Conservation (phyloP, 2,113 vertebrate species). For the Ceratotherium simum region DNA sequence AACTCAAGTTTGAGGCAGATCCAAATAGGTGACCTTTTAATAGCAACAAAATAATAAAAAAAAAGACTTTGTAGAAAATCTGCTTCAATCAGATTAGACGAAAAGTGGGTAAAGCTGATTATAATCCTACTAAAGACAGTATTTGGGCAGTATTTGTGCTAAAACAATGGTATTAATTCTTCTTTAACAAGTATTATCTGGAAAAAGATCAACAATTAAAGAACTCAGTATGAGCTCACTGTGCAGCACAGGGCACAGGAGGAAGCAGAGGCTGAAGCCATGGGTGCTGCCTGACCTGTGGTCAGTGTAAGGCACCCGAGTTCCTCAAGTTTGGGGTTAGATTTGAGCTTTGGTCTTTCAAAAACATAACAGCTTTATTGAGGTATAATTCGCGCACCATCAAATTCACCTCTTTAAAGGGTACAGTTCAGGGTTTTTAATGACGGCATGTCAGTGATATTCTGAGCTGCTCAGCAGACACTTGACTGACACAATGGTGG, state of each 20-base stretch:
- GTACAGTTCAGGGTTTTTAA: neutral
- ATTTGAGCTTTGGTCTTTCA: neutral
- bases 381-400: neutral
- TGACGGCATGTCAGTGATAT: too few species aligned
- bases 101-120: constrained; percentile 94
- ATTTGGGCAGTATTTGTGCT: constrained; percentile 88
- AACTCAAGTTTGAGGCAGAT: constrained; percentile 86
- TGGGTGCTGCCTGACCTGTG: neutral
- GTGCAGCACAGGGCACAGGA: constrained; percentile 67
- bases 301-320: neutral
- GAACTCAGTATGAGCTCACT: constrained; percentile 83
- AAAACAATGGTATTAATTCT: constrained; percentile 90
- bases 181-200: constrained; percentile 88
- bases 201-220: constrained; percentile 88
- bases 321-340: neutral
- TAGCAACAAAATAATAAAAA: constrained; percentile 88
- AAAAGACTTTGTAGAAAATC: constrained; percentile 91
- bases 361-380: neutral
- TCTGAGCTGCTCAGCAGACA: neutral
- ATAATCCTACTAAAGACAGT: constrained; percentile 89
- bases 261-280: constrained; percentile 78
- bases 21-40: constrained; percentile 90
- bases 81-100: constrained; percentile 92
- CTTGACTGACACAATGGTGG: neutral
- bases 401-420: neutral